These are phyloP conservation scores for Parnassius smintheus DNA, from an alignment of 2,888 invertebrate genomes.

Conservation along the genomic window DNA sequence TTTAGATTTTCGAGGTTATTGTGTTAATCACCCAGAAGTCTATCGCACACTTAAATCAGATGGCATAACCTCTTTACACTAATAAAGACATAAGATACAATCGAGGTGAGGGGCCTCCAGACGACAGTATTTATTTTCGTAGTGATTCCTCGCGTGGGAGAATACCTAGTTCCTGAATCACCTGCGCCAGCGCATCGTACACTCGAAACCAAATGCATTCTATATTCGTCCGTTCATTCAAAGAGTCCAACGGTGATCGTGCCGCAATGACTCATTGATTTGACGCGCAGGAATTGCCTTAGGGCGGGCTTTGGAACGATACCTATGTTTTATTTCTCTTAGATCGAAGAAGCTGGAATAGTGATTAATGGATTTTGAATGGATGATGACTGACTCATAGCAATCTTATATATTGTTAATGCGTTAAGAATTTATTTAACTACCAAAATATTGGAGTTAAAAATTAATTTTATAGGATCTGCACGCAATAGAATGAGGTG, in stretches of 20 bases:
- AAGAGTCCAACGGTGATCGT: slow-evolving; percentile 39
- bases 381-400: slow-evolving; percentile 25
- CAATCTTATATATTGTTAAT: background rate
- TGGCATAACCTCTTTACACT: background rate
- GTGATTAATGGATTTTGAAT: too few relatives aligned
- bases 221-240: slow-evolving; percentile 45
- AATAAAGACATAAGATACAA: background rate
- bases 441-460: too few relatives aligned
- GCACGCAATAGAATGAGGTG: too few relatives aligned
- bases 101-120: slow-evolving; percentile 9
- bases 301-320: slow-evolving; percentile 38
- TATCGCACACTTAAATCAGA: too few relatives aligned
- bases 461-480: too few relatives aligned
- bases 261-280: slow-evolving; percentile 23
- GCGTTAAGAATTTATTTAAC: background rate
- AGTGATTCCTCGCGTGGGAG: slow-evolving; percentile 16
- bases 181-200: slow-evolving; percentile 40
- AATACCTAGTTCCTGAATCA: slow-evolving; percentile 31
- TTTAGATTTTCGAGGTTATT: too few relatives aligned
- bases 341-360: slow-evolving; percentile 39
- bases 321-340: slow-evolving; percentile 29
- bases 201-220: slow-evolving; percentile 40
- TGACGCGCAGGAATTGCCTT: slow-evolving; percentile 35
- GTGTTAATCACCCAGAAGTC: too few relatives aligned
- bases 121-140: slow-evolving; percentile 27